Evolutionary conservation across 2,113 vertebrate species (phyloP), one percentile per base, ranked within the genome.

Genomic region (Calidris pygmaea): DNA sequence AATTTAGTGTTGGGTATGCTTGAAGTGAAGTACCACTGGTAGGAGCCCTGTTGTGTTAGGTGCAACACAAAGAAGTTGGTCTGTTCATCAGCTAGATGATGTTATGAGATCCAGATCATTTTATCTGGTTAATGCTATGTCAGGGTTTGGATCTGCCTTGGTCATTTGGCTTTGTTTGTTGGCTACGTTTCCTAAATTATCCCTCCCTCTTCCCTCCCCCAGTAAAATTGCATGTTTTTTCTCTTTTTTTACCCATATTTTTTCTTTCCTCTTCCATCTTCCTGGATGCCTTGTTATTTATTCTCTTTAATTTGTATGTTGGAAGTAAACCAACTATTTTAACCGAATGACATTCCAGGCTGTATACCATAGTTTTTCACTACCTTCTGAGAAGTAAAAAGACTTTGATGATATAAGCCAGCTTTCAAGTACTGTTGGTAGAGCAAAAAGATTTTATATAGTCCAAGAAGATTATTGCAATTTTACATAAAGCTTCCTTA

Each of bases 21-120:
- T 77, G 39, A 5, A 1, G 1, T 34, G 39, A 5, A 1, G 1
- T 34, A 39, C 20, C 35, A 18, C 18, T 20, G 37, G 35, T 63
- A 23, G 52, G 18, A 30, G 17, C 20, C 23, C 13, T 65, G 7
- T 26, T 52, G 22, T n/a, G 7, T 47, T 48, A 41, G 14, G 20
- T 66, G 34, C 14, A 50, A 43, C 13, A n/a, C 26, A 52, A 13
- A 23, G 13, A 47, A 71, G 17, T 37, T 76, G 17, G 5, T 77
- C 55, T 58, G 14, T 66, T 94, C 15, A 14, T 67, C 23, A 78
- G 41, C 13, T 39, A 29, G n/a, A 84, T 73, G 50, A 12, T 41
- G 7, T 13, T 29, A 9, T 3, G 11, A 78, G 45, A 52, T 37
- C 13, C 35, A 90, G 35, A 62, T 47, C 2, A 13, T 48, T 48